Conservation (phyloP, 2,113 vertebrate genomes). For the Thunnus thynnus region DNA sequence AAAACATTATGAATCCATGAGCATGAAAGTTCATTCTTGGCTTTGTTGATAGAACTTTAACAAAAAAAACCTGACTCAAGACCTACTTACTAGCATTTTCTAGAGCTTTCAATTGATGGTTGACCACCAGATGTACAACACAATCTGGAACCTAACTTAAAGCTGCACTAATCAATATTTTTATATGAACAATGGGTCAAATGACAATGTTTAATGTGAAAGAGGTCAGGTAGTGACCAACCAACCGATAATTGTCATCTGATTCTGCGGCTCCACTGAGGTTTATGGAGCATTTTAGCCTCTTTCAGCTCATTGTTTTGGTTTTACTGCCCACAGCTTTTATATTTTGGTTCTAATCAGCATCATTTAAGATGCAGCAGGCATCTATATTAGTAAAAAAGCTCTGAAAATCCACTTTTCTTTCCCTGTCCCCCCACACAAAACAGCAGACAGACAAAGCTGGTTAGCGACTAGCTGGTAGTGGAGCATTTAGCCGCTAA, state of each 20-base stretch:
- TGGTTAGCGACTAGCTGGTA: background rate
- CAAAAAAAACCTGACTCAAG: background rate
- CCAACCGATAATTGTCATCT: too few species aligned
- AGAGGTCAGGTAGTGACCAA: background rate
- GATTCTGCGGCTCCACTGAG: too few species aligned
- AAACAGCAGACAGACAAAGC: background rate
- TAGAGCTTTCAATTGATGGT: too few species aligned
- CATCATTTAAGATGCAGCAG: too few species aligned
- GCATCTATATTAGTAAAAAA: too few species aligned
- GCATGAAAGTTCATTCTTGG: background rate
- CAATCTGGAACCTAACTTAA: too few species aligned
- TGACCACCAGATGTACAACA: too few species aligned
- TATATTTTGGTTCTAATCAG: background rate
- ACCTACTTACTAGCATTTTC: too few species aligned
- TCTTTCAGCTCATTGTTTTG: background rate
- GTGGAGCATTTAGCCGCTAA: background rate
- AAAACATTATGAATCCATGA: background rate
- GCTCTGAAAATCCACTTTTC: background rate
- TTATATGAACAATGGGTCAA: background rate
- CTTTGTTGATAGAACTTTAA: background rate
- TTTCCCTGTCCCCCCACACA: too few species aligned
- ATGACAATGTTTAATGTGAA: background rate
- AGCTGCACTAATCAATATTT: background rate
- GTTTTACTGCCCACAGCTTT: background rate
- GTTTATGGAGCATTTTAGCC: too few species aligned